Base-by-base conservation (phyloP, 2,888 invertebrate species). In the Lordiphosa fenestrarum region DNA sequence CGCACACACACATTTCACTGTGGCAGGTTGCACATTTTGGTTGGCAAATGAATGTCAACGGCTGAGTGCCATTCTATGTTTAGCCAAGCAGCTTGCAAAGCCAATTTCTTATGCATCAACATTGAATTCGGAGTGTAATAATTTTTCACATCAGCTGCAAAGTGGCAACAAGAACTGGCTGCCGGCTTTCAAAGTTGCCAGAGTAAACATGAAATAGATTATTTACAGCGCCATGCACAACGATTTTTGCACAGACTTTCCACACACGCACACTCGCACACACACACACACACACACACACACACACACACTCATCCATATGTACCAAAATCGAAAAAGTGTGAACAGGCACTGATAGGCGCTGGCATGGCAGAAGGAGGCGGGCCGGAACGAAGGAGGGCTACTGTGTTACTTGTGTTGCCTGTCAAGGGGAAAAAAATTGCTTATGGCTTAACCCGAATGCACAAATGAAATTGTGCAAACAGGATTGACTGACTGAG, bases 161-260 rank as follows among this genome's bases (percentile, higher is more conserved):
- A 44, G 53, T 49, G 53, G 36, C 47, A 51, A 61, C 46, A 61
- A 36, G 21, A 60, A 37, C 41, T 55, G 42, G 7, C 58, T 40
- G 46, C 46, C 13, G 19, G 52, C 39, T 60, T 33, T 48, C 37
- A 25, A 37, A 51, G 47, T 42, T 35, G 42, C 42, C 60, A 50
- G 30, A 63, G 81, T 53, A 69, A 73, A 80, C 74, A 73, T 73
- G 59, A 70, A 70, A 66, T 69, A 68, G 81, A 80, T 84, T 80
- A 80, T 81, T 81, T 84, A 81, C 78, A 73, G 84, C 63, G 62
- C 53, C 61, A 66, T 84, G 84, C 84, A 19, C 19, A 19, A 19
- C 19, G 4, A 19, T 19, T 19, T 19, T 19, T 3, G 19, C 19
- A 69, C 84, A 81, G 19, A 10, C 36, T 62, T 67, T 42, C 52